phyloP scores from a whole-genome alignment of 2,797 vertebrate species.

The Pygocentrus nattereri region DNA sequence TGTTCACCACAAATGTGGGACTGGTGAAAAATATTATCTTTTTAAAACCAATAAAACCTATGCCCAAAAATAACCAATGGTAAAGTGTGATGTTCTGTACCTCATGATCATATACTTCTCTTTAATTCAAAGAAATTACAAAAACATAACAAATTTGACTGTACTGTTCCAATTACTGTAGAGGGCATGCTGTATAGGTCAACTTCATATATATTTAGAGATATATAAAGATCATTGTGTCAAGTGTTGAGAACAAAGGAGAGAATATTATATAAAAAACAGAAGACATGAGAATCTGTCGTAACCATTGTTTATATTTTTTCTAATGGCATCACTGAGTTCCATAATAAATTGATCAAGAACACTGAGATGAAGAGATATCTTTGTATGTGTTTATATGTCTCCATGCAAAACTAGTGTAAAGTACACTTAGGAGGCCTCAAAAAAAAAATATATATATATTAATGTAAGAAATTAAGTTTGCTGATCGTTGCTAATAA shows the following conservation, averaged over 20 bases:
- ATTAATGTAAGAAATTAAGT: background rate
- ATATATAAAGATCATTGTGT: background rate
- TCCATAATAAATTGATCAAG: slow-evolving; percentile 10
- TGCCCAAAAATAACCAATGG: background rate
- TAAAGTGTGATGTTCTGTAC: background rate
- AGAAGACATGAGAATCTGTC: background rate
- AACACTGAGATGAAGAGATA: slow-evolving; percentile 2
- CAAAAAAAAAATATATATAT: background rate
- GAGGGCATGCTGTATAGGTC: background rate
- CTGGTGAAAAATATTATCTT: no score
- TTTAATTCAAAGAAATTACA: background rate
- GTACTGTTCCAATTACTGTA: background rate
- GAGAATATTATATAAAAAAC: slow-evolving; percentile 1
- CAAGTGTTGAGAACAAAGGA: slow-evolving; percentile 3
- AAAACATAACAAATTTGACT: background rate
- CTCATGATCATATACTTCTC: background rate
- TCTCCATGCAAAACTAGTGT: background rate
- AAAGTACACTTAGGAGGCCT: background rate
- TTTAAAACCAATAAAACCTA: background rate
- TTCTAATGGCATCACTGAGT: slow-evolving; percentile 1
- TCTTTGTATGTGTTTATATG: slow-evolving; percentile 15
- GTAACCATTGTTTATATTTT: slow-evolving; percentile 8
- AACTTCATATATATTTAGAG: background rate
- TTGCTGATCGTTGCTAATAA: slow-evolving; percentile 6
- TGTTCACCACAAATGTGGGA: no score